A percentile compares a stretch with the other conserved stretches of the same genome.
phyloP scores from a whole-genome alignment of 2,888 invertebrate species.

The Melipona beecheii region DNA sequence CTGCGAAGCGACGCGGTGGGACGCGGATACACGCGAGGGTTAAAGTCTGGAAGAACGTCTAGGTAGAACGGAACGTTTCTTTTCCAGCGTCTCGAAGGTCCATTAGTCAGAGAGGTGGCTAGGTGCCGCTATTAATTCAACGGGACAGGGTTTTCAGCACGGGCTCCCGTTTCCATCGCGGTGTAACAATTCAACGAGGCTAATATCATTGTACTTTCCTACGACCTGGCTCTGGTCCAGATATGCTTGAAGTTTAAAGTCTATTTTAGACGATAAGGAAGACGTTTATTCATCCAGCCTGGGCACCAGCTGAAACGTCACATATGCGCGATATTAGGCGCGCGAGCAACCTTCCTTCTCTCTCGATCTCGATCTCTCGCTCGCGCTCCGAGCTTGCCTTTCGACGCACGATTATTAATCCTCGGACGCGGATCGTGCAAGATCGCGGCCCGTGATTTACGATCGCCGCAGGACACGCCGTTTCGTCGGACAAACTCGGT shows the following conservation, averaged over 20 bases:
- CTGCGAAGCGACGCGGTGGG: not conserved
- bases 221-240: conserved; percentile 81
- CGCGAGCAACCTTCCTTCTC: conserved; percentile 27
- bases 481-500: conserved; percentile 36
- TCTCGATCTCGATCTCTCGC: not conserved
- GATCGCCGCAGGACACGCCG: conserved; percentile 36
- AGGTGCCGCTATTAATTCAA: conserved; percentile 39
- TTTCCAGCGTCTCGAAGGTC: conserved; percentile 19
- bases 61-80: conserved; percentile 25
- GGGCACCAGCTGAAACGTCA: conserved; percentile 79
- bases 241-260: conserved; percentile 81
- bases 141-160: conserved; percentile 26
- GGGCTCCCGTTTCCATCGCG: not conserved
- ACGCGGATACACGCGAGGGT: conserved; percentile 29
- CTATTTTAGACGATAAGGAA: conserved; percentile 83
- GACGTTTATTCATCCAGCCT: conserved; percentile 82
- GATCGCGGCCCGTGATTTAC: conserved; percentile 58
- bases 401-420: conserved; percentile 66
- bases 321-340: conserved; percentile 75
- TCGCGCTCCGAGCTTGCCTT: conserved; percentile 6
- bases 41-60: conserved; percentile 17
- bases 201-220: conserved; percentile 79
- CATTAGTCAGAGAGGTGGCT: conserved; percentile 34
- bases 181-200: conserved; percentile 74
- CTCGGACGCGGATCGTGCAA: conserved; percentile 50